Base-by-base conservation (phyloP, 2,888 invertebrate genomes). In the Sturmia bella region DNA sequence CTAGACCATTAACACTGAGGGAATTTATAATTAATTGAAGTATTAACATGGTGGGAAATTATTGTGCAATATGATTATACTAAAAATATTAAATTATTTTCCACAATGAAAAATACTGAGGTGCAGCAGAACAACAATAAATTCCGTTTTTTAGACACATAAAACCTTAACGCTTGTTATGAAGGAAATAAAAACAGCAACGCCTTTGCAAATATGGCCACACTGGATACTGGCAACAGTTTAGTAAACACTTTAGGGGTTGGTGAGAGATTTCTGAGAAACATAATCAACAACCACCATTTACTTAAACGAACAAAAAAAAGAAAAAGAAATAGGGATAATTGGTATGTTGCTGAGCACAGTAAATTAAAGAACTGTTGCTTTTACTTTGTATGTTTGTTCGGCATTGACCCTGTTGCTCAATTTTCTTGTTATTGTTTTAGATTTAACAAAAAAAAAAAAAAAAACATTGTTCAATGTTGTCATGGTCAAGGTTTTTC, bases 321-420 rank as follows among this genome's bases (percentile, higher is more conserved):
- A 7, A 7, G 6, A 32, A 32, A 7, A 17, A 17, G 4, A 15
- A 1, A 2, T 39, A 19, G 11, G 24, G n/a, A n/a, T 24, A 24
- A 63, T 45, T 24, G 24, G 1, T 15, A 13, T 52, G 5, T 52
- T 24, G 24, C 39, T 24, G 52, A 69, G 56, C 45, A n/a, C n/a
- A 19, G 11, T 11, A 43, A 24, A 45, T 24, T 12, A 64, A 39
- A 21, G 5, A 63, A 56, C 70, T 77, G 70, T 77, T 77, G 77
- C 45, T 77, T 68, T 63, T 45, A 15, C 15, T 13, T 32, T 68
- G 32, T 32, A 9, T 32, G 32, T 32, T 2, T 27, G 24, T 7
- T 15, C 27, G 64, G 21, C 78, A 78, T 72, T 72, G 78, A 66
- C 64, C 64, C 64, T 64, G 50, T 70, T 77, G 68, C 56, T 50